Percentiles rank a stretch among this genome's conserved stretches.
phyloP scores from a whole-genome alignment of 2,113 vertebrate genomes.

The Chelonoidis abingdonii region DNA sequence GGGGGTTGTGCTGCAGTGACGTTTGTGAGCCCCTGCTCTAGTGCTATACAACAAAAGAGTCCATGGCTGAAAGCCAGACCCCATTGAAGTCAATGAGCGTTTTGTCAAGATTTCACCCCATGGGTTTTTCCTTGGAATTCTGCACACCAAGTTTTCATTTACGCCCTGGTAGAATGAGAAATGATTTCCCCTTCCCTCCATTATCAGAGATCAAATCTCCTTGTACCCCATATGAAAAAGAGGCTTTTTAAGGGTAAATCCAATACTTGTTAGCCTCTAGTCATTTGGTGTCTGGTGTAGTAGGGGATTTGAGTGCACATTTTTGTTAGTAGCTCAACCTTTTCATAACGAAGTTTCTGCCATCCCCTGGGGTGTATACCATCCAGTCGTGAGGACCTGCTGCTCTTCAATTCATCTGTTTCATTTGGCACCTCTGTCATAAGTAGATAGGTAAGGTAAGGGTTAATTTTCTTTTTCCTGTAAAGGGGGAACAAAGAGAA shows the following conservation, averaged over 20 bases:
- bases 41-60: not conserved
- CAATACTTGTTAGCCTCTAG: not conserved
- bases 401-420: not conserved
- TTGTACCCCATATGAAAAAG: not conserved
- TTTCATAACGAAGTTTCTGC: not conserved
- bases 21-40: no score
- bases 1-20: no score
- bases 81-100: not conserved
- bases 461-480: no score
- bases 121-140: not conserved
- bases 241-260: not conserved
- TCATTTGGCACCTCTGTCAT: constrained; percentile 18
- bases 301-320: not conserved
- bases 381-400: not conserved
- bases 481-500: no score
- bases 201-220: not conserved
- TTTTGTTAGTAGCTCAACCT: not conserved
- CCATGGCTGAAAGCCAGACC: not conserved
- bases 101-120: not conserved
- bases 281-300: constrained; percentile 12
- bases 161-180: not conserved
- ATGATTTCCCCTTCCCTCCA: not conserved
- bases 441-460: no score
- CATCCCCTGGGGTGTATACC: not conserved
- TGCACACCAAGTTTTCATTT: not conserved